Percentiles rank a stretch among this genome's conserved stretches.
Conservation (phyloP, 2,888 invertebrate species). For the Aspidiotus rigidus region DNA sequence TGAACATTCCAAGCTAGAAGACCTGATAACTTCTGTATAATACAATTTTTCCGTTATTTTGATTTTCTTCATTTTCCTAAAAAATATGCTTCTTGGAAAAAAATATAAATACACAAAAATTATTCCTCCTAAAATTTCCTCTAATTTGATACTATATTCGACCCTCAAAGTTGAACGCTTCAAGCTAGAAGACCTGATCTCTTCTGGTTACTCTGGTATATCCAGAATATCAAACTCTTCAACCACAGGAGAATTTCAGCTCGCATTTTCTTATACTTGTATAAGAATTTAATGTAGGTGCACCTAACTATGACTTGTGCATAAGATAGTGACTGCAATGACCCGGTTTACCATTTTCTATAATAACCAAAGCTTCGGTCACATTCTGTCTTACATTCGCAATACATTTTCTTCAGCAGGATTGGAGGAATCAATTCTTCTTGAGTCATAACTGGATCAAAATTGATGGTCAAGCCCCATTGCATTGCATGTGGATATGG, state of each 20-base stretch:
- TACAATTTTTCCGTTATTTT: no score
- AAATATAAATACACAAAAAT: no score
- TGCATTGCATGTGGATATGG: neutral
- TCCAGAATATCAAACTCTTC: neutral
- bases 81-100: no score
- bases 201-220: neutral
- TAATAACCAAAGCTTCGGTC: neutral
- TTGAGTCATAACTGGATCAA: neutral
- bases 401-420: neutral
- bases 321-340: neutral
- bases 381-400: neutral
- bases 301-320: neutral
- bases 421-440: slow-evolving; percentile 2
- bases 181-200: no score
- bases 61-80: no score
- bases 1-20: no score
- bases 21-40: neutral
- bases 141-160: no score
- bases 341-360: neutral
- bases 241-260: neutral
- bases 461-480: neutral
- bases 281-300: neutral
- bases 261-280: neutral
- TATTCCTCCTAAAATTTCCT: no score
- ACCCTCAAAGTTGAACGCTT: no score